phyloP scores from a whole-genome alignment of 2,888 invertebrate genomes.

The Erebia aethiops region DNA sequence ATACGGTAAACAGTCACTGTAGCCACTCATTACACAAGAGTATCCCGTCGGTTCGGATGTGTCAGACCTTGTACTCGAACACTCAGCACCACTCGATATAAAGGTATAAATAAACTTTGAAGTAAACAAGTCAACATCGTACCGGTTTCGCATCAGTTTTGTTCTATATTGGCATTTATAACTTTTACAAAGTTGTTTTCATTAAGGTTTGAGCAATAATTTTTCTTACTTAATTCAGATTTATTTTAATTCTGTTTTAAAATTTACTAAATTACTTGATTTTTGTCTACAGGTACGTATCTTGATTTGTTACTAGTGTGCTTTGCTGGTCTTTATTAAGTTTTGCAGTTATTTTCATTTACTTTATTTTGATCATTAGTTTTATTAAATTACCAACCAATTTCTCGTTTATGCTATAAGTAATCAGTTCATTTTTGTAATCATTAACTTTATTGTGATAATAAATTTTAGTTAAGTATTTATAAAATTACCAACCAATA shows the following conservation, averaged over 20 bases:
- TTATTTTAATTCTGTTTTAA: not conserved
- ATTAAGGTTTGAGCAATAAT: not conserved
- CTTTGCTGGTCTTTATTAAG: too few relatives aligned
- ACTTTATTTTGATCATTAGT: not conserved
- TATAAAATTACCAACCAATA: too few relatives aligned
- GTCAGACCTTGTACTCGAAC: not conserved
- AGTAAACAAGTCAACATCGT: constrained; percentile 8
- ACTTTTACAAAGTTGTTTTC: not conserved
- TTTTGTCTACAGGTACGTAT: too few relatives aligned
- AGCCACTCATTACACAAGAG: not conserved
- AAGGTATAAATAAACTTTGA: constrained; percentile 30
- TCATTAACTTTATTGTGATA: too few relatives aligned
- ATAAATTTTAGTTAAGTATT: too few relatives aligned
- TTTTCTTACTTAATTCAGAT: not conserved
- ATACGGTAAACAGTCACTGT: not conserved
- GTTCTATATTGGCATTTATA: not conserved
- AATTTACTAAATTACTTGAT: too few relatives aligned
- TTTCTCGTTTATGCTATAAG: not conserved
- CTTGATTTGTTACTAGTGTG: too few relatives aligned
- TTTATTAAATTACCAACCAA: not conserved
- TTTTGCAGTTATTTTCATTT: too few relatives aligned
- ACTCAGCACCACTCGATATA: constrained; percentile 6
- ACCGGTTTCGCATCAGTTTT: not conserved
- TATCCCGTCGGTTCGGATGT: constrained; percentile 6
- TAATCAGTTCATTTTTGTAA: not conserved